Conservation (phyloP, 2,797 vertebrate species). For the Artibeus lituratus region DNA sequence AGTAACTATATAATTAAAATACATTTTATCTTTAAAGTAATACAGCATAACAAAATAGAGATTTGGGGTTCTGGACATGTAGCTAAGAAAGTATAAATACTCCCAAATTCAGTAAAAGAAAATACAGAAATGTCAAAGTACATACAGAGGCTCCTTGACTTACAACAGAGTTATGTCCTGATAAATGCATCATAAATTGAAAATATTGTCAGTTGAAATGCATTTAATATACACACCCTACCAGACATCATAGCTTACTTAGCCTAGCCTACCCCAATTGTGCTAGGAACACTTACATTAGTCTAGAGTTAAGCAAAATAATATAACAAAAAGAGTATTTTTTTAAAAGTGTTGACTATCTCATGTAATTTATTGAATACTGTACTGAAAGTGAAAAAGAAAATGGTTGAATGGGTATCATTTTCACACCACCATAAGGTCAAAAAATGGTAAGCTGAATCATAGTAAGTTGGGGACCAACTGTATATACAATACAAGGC, state of each 20-base stretch:
- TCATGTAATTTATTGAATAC: background rate
- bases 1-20: conserved; percentile 33
- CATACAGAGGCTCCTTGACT: background rate
- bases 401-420: background rate
- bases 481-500: background rate
- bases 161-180: background rate
- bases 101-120: conserved; percentile 25
- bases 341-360: background rate
- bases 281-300: background rate
- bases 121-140: background rate
- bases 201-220: background rate
- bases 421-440: background rate
- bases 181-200: background rate
- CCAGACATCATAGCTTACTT: background rate
- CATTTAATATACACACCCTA: background rate
- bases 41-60: background rate
- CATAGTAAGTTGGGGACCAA: background rate
- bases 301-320: background rate
- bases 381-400: background rate
- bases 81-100: background rate
- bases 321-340: background rate
- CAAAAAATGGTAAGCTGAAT: background rate
- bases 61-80: background rate
- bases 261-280: background rate
- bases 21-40: conserved; percentile 32